phyloP scores from a whole-genome alignment of 2,113 vertebrate species.

The Pygoscelis adeliae region DNA sequence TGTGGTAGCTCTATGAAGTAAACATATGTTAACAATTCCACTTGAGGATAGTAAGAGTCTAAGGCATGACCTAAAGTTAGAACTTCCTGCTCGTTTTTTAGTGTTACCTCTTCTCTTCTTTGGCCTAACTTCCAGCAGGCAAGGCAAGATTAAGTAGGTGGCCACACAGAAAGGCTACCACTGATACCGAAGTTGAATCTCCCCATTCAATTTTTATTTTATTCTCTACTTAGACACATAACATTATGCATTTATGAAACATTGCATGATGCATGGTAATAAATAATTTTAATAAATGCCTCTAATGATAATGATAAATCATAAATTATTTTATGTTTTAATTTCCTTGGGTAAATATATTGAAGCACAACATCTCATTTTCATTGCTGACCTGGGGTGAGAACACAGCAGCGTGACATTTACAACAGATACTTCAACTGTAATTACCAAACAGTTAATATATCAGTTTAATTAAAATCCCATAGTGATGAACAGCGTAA shows the following conservation, averaged over 20 bases:
- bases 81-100: not conserved
- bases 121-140: not conserved
- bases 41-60: not conserved
- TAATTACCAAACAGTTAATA: slow-evolving; percentile 72
- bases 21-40: not conserved
- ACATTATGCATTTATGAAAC: not conserved
- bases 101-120: not conserved
- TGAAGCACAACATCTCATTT: slow-evolving; percentile 43
- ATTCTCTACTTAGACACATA: not conserved
- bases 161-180: not conserved
- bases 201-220: not conserved
- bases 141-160: not conserved
- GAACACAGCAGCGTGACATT: slow-evolving; percentile 57
- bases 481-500: slow-evolving; percentile 62
- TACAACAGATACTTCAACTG: slow-evolving; percentile 63
- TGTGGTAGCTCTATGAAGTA: not conserved
- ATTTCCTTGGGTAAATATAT: slow-evolving; percentile 49
- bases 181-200: not conserved
- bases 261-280: not conserved
- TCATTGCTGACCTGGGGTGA: slow-evolving; percentile 35
- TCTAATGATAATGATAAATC: slow-evolving; percentile 38
- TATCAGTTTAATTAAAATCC: slow-evolving; percentile 78
- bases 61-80: not conserved
- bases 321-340: slow-evolving; percentile 52
- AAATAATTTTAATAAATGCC: slow-evolving; percentile 50